A percentile compares a stretch with the other conserved stretches of the same genome.
These are phyloP conservation scores for Anabas testudineus DNA, from an alignment of 2,797 vertebrate genomes.

Conservation along the genomic window DNA sequence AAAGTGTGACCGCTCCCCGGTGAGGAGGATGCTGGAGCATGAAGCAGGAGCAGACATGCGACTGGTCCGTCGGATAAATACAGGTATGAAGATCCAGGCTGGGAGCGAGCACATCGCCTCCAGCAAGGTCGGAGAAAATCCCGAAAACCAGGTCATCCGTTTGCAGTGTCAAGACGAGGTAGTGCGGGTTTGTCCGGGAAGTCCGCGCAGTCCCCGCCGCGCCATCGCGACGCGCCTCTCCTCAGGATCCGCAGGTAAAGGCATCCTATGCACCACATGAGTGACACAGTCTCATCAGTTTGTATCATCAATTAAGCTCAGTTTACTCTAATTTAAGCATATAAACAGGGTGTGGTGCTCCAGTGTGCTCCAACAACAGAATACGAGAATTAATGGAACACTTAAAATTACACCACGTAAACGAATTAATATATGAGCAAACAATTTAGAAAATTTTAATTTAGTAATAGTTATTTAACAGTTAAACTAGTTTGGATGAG, in stretches of 20 bases:
- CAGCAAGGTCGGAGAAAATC: slow-evolving; percentile 67
- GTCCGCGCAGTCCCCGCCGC: slow-evolving; percentile 69
- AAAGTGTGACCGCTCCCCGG: slow-evolving; percentile 24
- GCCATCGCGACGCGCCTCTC: slow-evolving; percentile 70
- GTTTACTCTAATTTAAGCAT: too few relatives aligned
- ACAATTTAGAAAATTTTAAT: too few relatives aligned
- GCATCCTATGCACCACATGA: not conserved
- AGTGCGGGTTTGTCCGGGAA: slow-evolving; percentile 71
- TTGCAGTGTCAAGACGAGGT: slow-evolving; percentile 76
- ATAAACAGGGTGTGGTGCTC: slow-evolving; percentile 13
- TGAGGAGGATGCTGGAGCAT: slow-evolving; percentile 68
- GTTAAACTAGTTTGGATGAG: not conserved
- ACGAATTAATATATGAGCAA: too few relatives aligned
- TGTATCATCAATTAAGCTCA: not conserved
- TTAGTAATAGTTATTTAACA: not conserved
- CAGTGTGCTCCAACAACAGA: too few relatives aligned
- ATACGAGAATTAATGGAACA: too few relatives aligned
- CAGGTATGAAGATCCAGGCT: slow-evolving; percentile 75
- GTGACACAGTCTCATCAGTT: not conserved
- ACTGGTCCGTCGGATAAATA: slow-evolving; percentile 66
- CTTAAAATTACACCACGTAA: too few relatives aligned
- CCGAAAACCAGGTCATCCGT: slow-evolving; percentile 64
- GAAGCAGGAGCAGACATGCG: slow-evolving; percentile 68
- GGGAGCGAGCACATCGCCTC: slow-evolving; percentile 70
- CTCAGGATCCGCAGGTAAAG: slow-evolving; percentile 74